Base-by-base conservation (phyloP, 2,888 invertebrate species). In the Drosophila histrio region DNA sequence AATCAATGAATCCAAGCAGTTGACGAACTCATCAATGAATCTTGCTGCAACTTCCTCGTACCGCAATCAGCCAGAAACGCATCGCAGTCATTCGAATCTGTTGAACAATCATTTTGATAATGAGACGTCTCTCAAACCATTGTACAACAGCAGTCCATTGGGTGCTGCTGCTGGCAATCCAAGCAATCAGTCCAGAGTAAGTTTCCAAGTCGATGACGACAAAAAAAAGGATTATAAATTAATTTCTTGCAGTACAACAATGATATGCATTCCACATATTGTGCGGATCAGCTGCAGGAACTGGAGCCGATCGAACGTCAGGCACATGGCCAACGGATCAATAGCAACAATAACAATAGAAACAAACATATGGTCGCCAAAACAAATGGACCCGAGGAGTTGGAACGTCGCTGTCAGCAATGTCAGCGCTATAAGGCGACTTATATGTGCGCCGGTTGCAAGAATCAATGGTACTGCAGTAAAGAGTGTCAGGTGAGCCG, bases 391-490 rank as follows among this genome's bases (percentile, higher is more conserved):
- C 30, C 59, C 9, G 56, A 56, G n/a, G 59, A 74, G 1, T 6
- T 36, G 7, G 57, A 56, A 1, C 57, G 36, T 5, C 30, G 30
- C 77, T 97, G 97, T 91, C 97, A 97, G 93, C 96, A 97, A 75
- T 97, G 97, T 91, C 94, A 96, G 79, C 94, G 95, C 63, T 94
- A 95, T 72, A 94, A 95, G 83, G 97, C 97, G 66, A 96, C 96
- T 92, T 97, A 96, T 90, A 96, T 97, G 39, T 97, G 97, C 91
- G 97, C 97, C 41, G 97, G 96, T 49, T 97, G 97, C 91, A 96
- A 96, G 76, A 96, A 96, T 92, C 97, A 97, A 92, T 98, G 97
- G 97, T 98, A 98, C 92, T 98, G 98, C 93, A 97, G 97, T 89
- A 94, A 97, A 57, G 96, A 96, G 75, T 98, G 98, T 91, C 98